These are phyloP conservation scores for Tetramorium bicarinatum DNA, from an alignment of 2,888 invertebrate genomes.

Conservation along the genomic window DNA sequence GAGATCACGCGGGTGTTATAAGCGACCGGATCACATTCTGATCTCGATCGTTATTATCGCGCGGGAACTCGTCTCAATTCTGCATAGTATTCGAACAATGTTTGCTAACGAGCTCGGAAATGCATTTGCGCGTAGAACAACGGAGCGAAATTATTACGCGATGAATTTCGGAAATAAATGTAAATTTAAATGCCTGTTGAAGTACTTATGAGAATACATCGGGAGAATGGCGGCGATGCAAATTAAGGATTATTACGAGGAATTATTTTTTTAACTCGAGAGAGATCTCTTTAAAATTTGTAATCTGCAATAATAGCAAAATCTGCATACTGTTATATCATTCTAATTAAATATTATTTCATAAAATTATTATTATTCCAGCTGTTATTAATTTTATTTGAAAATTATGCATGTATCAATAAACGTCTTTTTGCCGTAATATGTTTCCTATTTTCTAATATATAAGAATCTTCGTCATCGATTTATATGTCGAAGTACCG, in stretches of 20 bases:
- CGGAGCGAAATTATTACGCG: slow-evolving; percentile 5
- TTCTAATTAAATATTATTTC: too few species aligned
- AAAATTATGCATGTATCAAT: neutral
- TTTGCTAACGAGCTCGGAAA: slow-evolving; percentile 14
- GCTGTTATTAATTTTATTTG: neutral
- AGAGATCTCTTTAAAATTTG: neutral
- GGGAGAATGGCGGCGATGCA: neutral
- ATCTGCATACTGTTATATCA: neutral
- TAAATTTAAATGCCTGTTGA: slow-evolving; percentile 14
- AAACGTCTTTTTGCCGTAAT: too few species aligned
- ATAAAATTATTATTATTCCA: neutral
- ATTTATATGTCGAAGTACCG: slow-evolving; percentile 4
- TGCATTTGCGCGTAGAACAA: slow-evolving; percentile 22
- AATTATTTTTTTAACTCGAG: neutral
- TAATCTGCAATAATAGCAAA: neutral
- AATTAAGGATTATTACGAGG: neutral
- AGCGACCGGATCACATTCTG: slow-evolving; percentile 31
- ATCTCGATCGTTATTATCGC: slow-evolving; percentile 43
- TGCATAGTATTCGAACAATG: slow-evolving; percentile 20
- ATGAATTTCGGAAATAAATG: slow-evolving; percentile 13
- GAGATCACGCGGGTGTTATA: slow-evolving; percentile 10
- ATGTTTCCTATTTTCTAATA: neutral
- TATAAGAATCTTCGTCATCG: neutral
- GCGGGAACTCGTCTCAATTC: slow-evolving; percentile 16
- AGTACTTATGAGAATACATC: neutral